Evolutionary conservation across 2,113 vertebrate species (phyloP).

Genomic region (Myotis lucifugus): DNA sequence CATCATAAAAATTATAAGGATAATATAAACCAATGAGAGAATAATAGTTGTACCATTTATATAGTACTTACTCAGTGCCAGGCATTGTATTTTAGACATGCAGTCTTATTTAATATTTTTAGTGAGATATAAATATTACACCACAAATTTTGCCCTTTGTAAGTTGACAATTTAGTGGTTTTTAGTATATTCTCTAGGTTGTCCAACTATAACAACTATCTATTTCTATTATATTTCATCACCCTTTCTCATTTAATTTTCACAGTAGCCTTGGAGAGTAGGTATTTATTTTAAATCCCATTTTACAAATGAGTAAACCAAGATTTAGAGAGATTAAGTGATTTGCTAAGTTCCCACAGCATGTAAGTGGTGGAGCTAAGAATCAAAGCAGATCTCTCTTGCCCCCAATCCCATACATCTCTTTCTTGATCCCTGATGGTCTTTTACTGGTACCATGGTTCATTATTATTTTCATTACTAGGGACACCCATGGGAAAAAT

Average conservation of each 20-base stretch:
- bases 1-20: conserved; percentile 4
- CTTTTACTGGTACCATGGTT: neutral
- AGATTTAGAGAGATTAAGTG: neutral
- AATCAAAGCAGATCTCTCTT: neutral
- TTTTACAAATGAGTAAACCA: conserved; percentile 45
- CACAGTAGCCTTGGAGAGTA: neutral
- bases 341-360: neutral
- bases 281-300: conserved; percentile 19
- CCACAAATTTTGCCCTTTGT: neutral
- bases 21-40: conserved; percentile 8
- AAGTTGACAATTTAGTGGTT: neutral
- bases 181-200: conserved; percentile 9
- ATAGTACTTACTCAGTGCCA: neutral
- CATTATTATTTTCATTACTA: conserved; percentile 28
- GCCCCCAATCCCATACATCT: neutral
- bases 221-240: conserved; percentile 1
- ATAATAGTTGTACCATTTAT: conserved; percentile 26
- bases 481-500: neutral
- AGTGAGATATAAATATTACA: conserved; percentile 14
- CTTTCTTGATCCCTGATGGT: neutral
- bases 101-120: conserved; percentile 15
- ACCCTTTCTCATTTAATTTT: conserved; percentile 23
- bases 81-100: conserved; percentile 7
- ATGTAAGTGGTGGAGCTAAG: neutral
- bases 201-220: neutral